Percentiles rank a stretch among this genome's conserved stretches.
These are phyloP conservation scores for Phoenicopterus ruber DNA, from an alignment of 2,113 vertebrate species.

Conservation along the genomic window DNA sequence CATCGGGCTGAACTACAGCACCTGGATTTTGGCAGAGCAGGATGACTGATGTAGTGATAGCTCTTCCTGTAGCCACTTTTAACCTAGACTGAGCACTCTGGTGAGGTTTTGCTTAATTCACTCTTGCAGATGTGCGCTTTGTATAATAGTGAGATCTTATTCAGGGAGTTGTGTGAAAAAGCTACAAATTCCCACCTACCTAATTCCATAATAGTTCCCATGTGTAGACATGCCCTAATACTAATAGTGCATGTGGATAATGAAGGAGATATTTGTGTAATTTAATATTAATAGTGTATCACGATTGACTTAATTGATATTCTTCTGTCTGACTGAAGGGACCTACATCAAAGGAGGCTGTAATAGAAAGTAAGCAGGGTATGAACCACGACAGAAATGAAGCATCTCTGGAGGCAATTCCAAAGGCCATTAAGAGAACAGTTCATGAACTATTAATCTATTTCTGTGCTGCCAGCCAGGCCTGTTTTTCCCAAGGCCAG, in stretches of 20 bases:
- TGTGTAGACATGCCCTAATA: neutral
- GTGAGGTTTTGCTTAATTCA: neutral
- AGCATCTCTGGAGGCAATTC: neutral
- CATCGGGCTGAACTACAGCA: neutral
- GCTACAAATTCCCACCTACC: neutral
- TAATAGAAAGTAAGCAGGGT: neutral
- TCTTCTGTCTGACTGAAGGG: neutral
- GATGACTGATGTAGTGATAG: neutral
- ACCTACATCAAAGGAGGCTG: conserved; percentile 17
- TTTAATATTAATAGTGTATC: neutral
- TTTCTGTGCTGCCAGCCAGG: neutral
- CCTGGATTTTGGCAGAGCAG: neutral
- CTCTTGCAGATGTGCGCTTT: neutral
- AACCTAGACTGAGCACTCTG: neutral
- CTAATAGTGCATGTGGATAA: neutral
- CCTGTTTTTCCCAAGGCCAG: neutral
- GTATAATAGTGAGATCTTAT: neutral
- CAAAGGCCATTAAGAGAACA: neutral
- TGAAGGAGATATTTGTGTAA: neutral
- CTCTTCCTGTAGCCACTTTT: neutral
- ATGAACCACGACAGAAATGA: neutral
- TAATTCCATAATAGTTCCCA: neutral
- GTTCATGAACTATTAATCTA: conserved; percentile 27
- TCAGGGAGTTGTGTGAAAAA: neutral
- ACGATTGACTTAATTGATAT: neutral